Evolutionary conservation across 1,140 invertebrate species (phyloP).

Genomic region (Hermatobates lingyangjiaoensis): DNA sequence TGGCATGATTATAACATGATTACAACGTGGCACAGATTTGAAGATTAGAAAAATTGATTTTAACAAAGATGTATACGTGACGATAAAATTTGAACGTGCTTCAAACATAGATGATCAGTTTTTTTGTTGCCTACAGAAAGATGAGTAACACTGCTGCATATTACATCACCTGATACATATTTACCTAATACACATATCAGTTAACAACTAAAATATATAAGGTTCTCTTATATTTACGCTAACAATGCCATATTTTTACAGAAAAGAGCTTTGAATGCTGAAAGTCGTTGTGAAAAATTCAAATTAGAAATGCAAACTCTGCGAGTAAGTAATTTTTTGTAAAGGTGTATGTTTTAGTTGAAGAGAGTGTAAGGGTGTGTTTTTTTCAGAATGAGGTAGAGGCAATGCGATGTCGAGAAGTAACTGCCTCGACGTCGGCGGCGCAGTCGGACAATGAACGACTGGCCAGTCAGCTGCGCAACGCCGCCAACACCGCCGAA

Average conservation of each 20-base stretch:
- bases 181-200: too few relatives aligned
- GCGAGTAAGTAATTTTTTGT: conserved; percentile 25
- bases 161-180: too few relatives aligned
- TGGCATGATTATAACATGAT: too few relatives aligned
- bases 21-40: too few relatives aligned
- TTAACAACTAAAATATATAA: too few relatives aligned
- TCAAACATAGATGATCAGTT: too few relatives aligned
- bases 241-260: conserved; percentile 22
- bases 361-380: neutral
- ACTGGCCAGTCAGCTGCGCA: conserved; percentile 32
- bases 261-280: conserved; percentile 32
- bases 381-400: conserved; percentile 9
- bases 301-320: conserved; percentile 36
- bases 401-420: conserved; percentile 1
- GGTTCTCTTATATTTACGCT: neutral
- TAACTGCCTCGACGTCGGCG: conserved; percentile 16
- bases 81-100: too few relatives aligned
- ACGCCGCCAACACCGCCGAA: conserved; percentile 41
- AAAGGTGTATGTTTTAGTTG: neutral
- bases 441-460: conserved; percentile 22
- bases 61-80: too few relatives aligned
- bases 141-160: too few relatives aligned
- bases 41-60: too few relatives aligned
- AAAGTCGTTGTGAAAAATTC: conserved; percentile 31
- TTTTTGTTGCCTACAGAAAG: too few relatives aligned